Base-by-base conservation (phyloP, 2,797 vertebrate genomes). In the Furcifer pardalis region DNA sequence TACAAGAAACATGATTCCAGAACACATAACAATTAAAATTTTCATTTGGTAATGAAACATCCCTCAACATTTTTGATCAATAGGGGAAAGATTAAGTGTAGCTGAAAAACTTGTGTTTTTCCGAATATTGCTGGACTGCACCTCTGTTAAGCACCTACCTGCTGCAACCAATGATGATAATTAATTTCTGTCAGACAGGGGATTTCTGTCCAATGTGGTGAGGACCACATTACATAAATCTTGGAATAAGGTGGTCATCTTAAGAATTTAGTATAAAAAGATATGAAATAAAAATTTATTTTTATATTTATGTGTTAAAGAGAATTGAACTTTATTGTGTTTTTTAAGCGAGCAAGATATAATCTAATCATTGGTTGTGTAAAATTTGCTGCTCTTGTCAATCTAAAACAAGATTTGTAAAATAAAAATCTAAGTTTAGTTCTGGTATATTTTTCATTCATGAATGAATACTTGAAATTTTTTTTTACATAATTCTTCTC, bases 271-370 rank as follows among this genome's bases (percentile, higher is more conserved):
- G 17, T 19, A 19, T 21, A 4, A 12, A 71, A 42, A 71, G 37
- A 12, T 68, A 35, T 1, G 35, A 66, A 40, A 10, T 27, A 59
- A 42, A 63, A n/a, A 21, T 59, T 1, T 0, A 0, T n/a, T 60
- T 56, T 66, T 83, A 13, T 56, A 56, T 21, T 21, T 46, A 44
- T n/a, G 49, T 27, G 52, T 56, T 56, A 56, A 5, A 42, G 30
- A n/a, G 40, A 49, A 77, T 72, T 60, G 0, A 0, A 71, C 44
- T 12, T 23, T 6, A n/a, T 15, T n/a, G n/a, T n/a, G n/a, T n/a
- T n/a, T n/a, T n/a, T n/a, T n/a, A n/a, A n/a, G n/a, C n/a, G n/a
- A n/a, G n/a, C n/a, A n/a, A n/a, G 13, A 19, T 25, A 73, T 0
- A 9, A 56, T 44, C n/a, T 60, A 32, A 42, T 0, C 1, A 2